Evolutionary conservation across 2,797 vertebrate genomes (phyloP), one percentile per base, ranked within the genome.

Genomic region (Onychomys torridus): DNA sequence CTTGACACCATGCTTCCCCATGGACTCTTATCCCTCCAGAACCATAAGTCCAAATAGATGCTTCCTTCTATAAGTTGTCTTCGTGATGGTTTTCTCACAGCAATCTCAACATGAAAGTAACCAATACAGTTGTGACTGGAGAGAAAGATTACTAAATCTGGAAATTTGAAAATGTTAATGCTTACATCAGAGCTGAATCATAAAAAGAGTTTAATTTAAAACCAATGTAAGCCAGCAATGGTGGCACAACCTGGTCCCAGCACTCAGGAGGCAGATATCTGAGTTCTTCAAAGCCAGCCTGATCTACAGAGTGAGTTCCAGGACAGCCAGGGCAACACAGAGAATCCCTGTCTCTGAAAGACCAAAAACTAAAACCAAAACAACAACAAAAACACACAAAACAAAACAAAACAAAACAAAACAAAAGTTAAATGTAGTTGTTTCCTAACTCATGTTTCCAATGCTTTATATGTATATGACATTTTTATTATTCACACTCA

Each of bases 111-210:
- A 69, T 12, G 69, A 86, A 86, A 69, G 46, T 69, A 69, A 86
- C 32, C 25, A 25, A 52, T n/a, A 6, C 12, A 59, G 13, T 61
- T 84, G 59, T 40, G 9, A 79, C 63, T 43, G 76, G 29, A 25
- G 2, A 83, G 6, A 3, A 19, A 6, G n/a, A 40, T 1, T 27
- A 69, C 5, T 4, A 69, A 89, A 79, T 2, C 65, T 7, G 13
- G 49, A 29, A 85, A 83, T 76, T 43, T 89, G 43, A 57, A 61
- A 89, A 65, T 67, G 16, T 43, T 52, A 34, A 9, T 75, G 25
- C 40, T 89, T 55, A 81, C 37, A 63, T 91, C 83, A 65, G 92
- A 89, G 37, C 57, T 89, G 76, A 85, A 16, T 78, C 81, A 43
- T 55, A 43, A 76, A 63, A 52, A 16, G 5, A 32, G 25, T 59